Base-by-base conservation (phyloP, 2,888 invertebrate genomes). In the Euphydryas editha region DNA sequence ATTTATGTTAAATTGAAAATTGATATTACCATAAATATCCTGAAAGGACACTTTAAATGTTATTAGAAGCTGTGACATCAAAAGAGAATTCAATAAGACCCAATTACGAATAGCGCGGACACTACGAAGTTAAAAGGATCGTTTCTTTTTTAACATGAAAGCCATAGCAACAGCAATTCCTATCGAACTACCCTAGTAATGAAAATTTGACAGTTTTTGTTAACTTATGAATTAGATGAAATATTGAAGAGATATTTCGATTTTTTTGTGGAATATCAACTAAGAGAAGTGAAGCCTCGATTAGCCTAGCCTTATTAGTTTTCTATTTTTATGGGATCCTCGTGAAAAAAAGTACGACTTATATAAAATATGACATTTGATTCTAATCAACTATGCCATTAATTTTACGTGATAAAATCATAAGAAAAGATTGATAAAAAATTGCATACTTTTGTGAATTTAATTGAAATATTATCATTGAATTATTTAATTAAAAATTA, bases 161-260 rank as follows among this genome's bases (percentile, higher is more conserved):
- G n/a, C 44, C 20, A 42, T 13, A 42, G 17, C 13, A 46, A 62
- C 59, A 67, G 54, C 57, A 58, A 60, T 59, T 59, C 55, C 49
- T 39, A 46, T 55, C 15, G 21, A 37, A 37, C 18, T 42, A 4
- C 15, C 20, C 10, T 10, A 39, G 24, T 24, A 20, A 24, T 51
- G 21, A 51, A 24, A 24, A 51, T 13, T 24, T 44, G 42, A n/a
- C 21, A 18, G 18, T 47, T 20, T 47, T 18, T 47, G 11, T 17
- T 21, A 39, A 13, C 13, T 39, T 11, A 10, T 8, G 4, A 4
- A 36, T 6, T 11, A 10, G 8, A 13, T 39, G 39, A 39, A 39
- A 39, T 2, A 39, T 39, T 39, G 8, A 11, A 11, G 10, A 39
- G 39, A 39, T 39, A 39, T 39, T 39, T 39, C 39, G 39, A 39